Percentiles rank a stretch among this genome's conserved stretches.
Conservation (phyloP, 2,797 vertebrate species). For the Lutra lutra region DNA sequence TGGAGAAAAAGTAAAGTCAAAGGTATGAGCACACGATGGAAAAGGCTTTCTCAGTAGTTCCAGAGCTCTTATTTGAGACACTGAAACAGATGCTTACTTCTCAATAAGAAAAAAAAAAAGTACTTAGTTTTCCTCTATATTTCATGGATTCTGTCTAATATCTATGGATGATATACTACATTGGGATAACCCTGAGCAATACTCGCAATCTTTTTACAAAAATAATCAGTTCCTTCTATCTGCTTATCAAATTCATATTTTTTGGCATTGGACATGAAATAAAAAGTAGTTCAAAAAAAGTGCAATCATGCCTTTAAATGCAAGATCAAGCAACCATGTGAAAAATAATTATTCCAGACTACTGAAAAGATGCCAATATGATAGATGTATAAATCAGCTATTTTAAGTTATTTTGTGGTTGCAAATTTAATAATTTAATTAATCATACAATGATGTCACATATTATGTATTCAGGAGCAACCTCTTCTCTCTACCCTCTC, state of each 20-base stretch:
- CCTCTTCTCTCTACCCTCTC: background rate
- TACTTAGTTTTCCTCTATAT: background rate
- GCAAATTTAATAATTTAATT: conserved; percentile 25
- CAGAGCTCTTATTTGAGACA: background rate
- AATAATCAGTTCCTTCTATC: conserved; percentile 45
- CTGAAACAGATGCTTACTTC: background rate
- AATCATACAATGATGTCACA: background rate
- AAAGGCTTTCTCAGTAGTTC: background rate
- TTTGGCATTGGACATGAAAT: conserved; percentile 49
- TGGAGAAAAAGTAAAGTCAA: background rate
- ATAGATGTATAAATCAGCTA: background rate
- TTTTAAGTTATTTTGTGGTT: background rate
- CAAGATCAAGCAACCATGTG: background rate
- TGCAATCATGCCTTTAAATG: background rate
- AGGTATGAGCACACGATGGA: background rate
- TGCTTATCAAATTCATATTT: conserved; percentile 22
- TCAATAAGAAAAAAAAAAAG: background rate
- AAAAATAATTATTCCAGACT: background rate
- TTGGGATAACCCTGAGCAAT: background rate
- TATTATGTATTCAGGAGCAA: background rate
- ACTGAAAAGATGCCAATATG: conserved; percentile 2
- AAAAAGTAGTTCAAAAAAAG: conserved; percentile 29
- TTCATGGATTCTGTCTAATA: conserved; percentile 23
- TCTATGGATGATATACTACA: background rate
- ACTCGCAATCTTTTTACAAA: background rate